These are phyloP conservation scores for Drosophila dunni DNA, from an alignment of 1,140 invertebrate genomes.

Conservation along the genomic window DNA sequence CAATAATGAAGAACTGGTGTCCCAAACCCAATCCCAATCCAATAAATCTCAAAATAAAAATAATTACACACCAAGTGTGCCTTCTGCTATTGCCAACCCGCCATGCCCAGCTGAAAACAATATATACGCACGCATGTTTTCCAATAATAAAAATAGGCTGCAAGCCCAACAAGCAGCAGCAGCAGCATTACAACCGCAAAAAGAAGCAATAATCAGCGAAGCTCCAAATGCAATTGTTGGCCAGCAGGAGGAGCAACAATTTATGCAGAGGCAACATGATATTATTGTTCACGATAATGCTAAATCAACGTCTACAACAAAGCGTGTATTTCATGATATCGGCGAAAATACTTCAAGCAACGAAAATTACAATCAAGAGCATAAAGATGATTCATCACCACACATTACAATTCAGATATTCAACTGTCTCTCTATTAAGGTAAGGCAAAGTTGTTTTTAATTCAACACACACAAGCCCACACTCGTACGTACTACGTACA, in stretches of 20 bases:
- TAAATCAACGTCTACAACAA: conserved; percentile 17
- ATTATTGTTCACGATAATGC: conserved; percentile 19
- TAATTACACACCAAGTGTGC: conserved; percentile 69
- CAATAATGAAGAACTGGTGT: conserved; percentile 44
- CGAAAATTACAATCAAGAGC: conserved; percentile 64
- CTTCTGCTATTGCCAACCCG: conserved; percentile 33
- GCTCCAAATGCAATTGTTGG: conserved; percentile 27
- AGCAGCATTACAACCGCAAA: conserved; percentile 30
- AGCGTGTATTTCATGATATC: conserved; percentile 27
- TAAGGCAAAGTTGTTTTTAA: conserved; percentile 75
- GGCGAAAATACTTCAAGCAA: conserved; percentile 37
- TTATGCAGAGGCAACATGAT: conserved; percentile 39
- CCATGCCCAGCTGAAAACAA: conserved; percentile 53
- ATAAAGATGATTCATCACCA: conserved; percentile 79
- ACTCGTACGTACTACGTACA: conserved; percentile 2
- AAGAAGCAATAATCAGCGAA: conserved; percentile 25
- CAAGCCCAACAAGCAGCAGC: conserved; percentile 16
- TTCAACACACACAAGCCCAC: conserved; percentile 59
- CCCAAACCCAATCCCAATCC: conserved; percentile 50
- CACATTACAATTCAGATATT: conserved; percentile 83
- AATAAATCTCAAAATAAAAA: conserved; percentile 27
- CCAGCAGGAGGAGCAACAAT: conserved; percentile 35
- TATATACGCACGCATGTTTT: conserved; percentile 42
- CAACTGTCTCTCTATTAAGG: conserved; percentile 84
- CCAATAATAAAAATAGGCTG: conserved; percentile 53